These are phyloP conservation scores for Cynocephalus volans DNA, from an alignment of 2,113 vertebrate species.

Conservation along the genomic window DNA sequence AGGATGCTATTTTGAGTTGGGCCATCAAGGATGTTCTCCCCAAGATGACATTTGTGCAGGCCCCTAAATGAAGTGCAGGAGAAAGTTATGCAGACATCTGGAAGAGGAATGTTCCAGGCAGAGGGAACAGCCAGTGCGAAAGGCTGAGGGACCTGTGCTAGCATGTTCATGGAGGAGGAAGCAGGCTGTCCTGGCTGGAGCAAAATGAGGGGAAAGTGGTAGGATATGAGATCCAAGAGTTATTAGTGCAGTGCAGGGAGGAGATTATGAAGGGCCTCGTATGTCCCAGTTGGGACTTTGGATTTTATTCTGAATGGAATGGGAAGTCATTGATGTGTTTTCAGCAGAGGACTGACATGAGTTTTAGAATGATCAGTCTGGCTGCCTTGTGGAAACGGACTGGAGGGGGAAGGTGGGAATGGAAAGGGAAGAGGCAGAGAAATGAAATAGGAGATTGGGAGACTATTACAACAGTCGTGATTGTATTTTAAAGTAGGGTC, in stretches of 20 bases:
- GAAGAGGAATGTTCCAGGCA: neutral
- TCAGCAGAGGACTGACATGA: neutral
- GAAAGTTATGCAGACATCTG: neutral
- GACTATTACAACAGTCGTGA: neutral
- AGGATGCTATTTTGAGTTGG: neutral
- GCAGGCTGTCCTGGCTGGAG: neutral
- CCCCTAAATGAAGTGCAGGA: neutral
- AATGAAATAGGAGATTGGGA: neutral
- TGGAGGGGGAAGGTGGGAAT: neutral
- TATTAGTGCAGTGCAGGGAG: fast-evolving
- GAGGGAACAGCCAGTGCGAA: neutral
- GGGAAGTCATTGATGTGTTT: neutral
- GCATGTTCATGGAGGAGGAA: neutral
- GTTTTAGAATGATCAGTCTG: conserved; percentile 14
- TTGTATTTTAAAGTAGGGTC: neutral
- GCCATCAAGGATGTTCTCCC: neutral
- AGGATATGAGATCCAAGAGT: neutral
- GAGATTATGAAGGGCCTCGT: neutral
- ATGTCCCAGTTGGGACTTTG: neutral
- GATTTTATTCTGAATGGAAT: neutral
- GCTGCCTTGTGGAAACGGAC: neutral
- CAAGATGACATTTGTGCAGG: neutral
- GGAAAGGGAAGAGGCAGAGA: neutral
- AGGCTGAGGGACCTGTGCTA: neutral
- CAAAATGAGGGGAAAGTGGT: neutral